Evolutionary conservation across 2,888 invertebrate genomes (phyloP), one percentile per base, ranked within the genome.

Genomic region (Andricus quercusramuli): DNA sequence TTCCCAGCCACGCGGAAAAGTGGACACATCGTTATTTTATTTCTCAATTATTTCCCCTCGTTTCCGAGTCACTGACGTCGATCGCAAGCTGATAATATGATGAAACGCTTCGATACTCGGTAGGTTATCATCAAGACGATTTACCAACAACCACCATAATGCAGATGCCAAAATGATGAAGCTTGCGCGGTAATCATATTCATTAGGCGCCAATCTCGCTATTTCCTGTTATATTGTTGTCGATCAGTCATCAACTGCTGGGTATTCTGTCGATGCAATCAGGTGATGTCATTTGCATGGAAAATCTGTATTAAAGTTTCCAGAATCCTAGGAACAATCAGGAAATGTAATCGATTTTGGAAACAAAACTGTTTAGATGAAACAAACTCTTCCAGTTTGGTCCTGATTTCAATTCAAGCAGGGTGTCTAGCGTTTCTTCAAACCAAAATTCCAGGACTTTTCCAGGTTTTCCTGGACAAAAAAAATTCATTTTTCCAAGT

Each of bases 111-210:
- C 13, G 37, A 74, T 56, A 56, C 74, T 51, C 37, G n/a, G 32
- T 74, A 8, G 51, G 74, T 32, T 59, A 74, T 74, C 56, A 74
- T 56, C 51, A 22, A 29, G n/a, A 74, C 59, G 32, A 74, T 74
- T 74, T 74, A 74, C 13, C 56, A 56, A 59, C 51, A 37, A 70
- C 77, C 77, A 77, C 66, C 79, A 67, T 59, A 66, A 62, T 47
- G 81, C 59, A 80, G 77, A 78, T 76, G 77, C 80, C 77, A 80
- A 64, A 78, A 85, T 80, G 84, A 86, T 85, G 83, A 85, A 86
- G 82, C 83, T 77, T 67, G 70, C 76, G 70, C 41, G 82, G 85
- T 84, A 86, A 86, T 84, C 84, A 80, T 81, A 84, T 86, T 82
- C 85, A 83, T 86, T 83, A 86, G 84, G 80, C 79, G 81, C 76